phyloP scores from a whole-genome alignment of 1,140 invertebrate genomes.

The Drosophila tani region DNA sequence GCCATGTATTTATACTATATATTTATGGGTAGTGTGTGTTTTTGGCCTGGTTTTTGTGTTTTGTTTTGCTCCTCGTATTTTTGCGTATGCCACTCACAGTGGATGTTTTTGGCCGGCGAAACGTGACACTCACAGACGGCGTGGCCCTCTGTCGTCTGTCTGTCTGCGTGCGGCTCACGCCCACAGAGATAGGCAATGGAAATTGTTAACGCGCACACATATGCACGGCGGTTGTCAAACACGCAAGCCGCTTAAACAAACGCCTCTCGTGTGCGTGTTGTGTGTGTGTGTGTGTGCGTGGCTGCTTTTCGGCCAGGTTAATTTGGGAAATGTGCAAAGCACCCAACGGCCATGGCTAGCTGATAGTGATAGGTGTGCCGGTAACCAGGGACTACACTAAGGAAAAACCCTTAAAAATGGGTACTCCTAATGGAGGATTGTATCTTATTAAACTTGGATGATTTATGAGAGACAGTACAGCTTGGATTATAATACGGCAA shows the following conservation, averaged over 20 bases:
- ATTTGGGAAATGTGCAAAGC: conserved; percentile 69
- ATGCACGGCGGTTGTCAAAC: conserved; percentile 57
- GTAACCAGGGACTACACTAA: conserved; percentile 7
- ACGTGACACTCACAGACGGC: conserved; percentile 63
- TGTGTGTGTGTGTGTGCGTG: background rate
- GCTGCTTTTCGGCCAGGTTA: conserved; percentile 47
- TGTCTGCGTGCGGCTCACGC: background rate
- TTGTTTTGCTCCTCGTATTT: conserved; percentile 37
- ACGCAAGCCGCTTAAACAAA: conserved; percentile 74
- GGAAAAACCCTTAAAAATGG: background rate
- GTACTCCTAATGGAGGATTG: background rate
- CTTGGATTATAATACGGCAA: too few species aligned
- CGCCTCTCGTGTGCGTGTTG: conserved; percentile 12
- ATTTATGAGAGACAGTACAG: background rate
- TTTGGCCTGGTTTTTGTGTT: conserved; percentile 39
- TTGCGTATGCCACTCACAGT: conserved; percentile 69
- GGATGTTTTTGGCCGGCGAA: conserved; percentile 57
- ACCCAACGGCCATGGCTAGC: conserved; percentile 14
- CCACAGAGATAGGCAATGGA: conserved; percentile 31
- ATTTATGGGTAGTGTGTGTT: conserved; percentile 21
- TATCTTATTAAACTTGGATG: background rate
- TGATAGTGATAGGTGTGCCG: conserved; percentile 12
- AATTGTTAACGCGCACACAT: conserved; percentile 34
- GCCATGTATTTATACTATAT: conserved; percentile 18
- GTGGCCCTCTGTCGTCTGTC: conserved; percentile 7